Evolutionary conservation across 2,113 vertebrate species (phyloP).

Genomic region (Saguinus imperator): DNA sequence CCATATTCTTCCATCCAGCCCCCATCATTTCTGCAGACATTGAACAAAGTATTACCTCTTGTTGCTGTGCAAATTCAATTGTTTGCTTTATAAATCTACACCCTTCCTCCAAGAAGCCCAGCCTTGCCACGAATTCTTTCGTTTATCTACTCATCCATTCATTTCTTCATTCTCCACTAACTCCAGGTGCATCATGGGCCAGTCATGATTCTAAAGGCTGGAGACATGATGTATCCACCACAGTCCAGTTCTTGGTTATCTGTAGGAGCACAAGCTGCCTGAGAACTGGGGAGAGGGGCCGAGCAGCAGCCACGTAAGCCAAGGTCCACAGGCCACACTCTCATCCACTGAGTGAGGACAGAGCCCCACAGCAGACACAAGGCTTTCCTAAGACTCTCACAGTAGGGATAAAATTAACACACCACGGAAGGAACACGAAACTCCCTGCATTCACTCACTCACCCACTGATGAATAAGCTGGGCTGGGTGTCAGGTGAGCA

Average conservation of each 20-base stretch:
- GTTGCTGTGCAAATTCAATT: accelerated
- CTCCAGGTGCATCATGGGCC: accelerated
- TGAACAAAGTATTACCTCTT: neutral
- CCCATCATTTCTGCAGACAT: neutral
- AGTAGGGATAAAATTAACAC: too few relatives aligned
- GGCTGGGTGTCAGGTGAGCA: accelerated
- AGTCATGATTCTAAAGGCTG: accelerated
- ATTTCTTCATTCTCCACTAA: accelerated
- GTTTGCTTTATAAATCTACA: neutral
- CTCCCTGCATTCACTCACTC: too few relatives aligned
- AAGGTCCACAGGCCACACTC: accelerated
- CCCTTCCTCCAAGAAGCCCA: neutral
- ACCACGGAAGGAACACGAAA: neutral
- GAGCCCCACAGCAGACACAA: accelerated
- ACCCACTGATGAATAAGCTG: accelerated
- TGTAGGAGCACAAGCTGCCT: accelerated
- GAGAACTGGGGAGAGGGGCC: accelerated
- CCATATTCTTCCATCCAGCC: accelerated
- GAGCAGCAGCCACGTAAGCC: accelerated
- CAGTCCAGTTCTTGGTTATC: accelerated
- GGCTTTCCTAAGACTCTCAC: accelerated
- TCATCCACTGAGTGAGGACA: accelerated
- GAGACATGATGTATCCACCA: accelerated
- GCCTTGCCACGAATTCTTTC: accelerated
- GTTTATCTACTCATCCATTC: accelerated